Evolutionary conservation across 1,140 invertebrate species (phyloP), one percentile per base, ranked within the genome.

Genomic region (Megalopta genalis): DNA sequence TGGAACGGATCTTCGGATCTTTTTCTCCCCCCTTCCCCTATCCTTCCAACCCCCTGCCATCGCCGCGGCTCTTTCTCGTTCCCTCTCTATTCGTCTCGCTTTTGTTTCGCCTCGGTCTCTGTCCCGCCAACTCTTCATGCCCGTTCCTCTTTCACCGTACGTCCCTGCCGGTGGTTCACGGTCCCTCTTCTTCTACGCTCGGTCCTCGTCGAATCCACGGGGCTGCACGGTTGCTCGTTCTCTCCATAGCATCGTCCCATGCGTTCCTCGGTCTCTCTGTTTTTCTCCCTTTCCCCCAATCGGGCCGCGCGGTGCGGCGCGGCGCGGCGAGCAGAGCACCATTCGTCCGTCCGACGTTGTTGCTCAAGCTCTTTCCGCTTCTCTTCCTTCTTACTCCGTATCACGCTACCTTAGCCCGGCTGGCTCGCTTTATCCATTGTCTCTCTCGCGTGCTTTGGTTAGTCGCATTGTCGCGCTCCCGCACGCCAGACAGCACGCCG

Each of bases 401-500:
- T 71, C 82, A 70, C 80, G 83, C 83, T 75, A 63, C 73, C 80
- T 86, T 80, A 66, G 54, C 64, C 49, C 69, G 52, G 65, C 59
- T 79, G 63, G 54, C 69, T 84, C 72, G 64, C 42, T 83, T 68
- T 49, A 57, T 75, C 62, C 64, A 71, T 73, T 81, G 73, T 76
- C 74, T 83, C 74, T 75, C 71, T 71, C 65, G 52, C 63, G 25
- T 80, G 69, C 72, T 64, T 68, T 76, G 76, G 64, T 54, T 64
- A 64, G 86, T 62, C 68, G 65, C 77, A 77, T 83, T 78, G 86
- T 87, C 87, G 77, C 87, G 80, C 83, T 85, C 86, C 67, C 74
- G 68, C 85, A 77, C 82, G 79, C 69, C 77, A 80, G 84, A 82
- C 86, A 72, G 88, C 85, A 83, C 86, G 83, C 84, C 78, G 87